Conservation (phyloP, 2,888 invertebrate genomes). For the Rhingia rostrata region DNA sequence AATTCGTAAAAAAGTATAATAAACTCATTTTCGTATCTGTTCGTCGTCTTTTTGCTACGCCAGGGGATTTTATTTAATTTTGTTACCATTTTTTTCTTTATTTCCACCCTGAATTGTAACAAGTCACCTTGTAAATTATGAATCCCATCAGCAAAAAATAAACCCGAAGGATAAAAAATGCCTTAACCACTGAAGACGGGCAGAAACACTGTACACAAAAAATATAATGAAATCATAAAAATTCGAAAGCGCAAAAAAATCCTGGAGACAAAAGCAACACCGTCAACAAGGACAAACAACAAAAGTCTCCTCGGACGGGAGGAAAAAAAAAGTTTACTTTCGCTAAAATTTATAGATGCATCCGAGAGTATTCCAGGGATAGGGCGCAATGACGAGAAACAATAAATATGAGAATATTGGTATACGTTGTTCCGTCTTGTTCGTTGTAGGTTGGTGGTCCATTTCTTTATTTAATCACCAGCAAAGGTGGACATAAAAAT, state of each 20-base stretch:
- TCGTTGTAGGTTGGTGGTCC: conserved; percentile 17
- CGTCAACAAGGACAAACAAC: conserved; percentile 55
- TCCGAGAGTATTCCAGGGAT: conserved; percentile 10
- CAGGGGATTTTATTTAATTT: conserved; percentile 71
- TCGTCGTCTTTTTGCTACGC: conserved; percentile 21
- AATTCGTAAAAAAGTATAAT: conserved; percentile 38
- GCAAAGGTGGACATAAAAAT: conserved; percentile 71
- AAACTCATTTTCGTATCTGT: conserved; percentile 47
- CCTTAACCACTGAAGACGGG: conserved; percentile 28
- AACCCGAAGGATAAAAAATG: conserved; percentile 43
- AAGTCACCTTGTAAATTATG: conserved; percentile 69
- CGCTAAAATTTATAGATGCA: conserved; percentile 60
- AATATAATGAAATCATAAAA: conserved; percentile 73
- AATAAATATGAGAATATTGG: conserved; percentile 34
- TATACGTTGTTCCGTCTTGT: neutral
- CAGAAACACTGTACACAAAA: conserved; percentile 31
- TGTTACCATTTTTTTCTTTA: conserved; percentile 49
- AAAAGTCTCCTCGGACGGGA: conserved; percentile 50
- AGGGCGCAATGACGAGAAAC: conserved; percentile 46
- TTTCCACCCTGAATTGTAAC: conserved; percentile 39
- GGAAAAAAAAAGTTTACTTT: conserved; percentile 26
- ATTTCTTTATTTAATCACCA: conserved; percentile 69
- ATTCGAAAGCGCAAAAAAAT: conserved; percentile 53
- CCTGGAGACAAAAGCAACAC: conserved; percentile 53
- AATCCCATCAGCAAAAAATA: conserved; percentile 33